Evolutionary conservation across 1,140 invertebrate genomes (phyloP), one percentile per base, ranked within the genome.

Genomic region (Mamestra configurata): DNA sequence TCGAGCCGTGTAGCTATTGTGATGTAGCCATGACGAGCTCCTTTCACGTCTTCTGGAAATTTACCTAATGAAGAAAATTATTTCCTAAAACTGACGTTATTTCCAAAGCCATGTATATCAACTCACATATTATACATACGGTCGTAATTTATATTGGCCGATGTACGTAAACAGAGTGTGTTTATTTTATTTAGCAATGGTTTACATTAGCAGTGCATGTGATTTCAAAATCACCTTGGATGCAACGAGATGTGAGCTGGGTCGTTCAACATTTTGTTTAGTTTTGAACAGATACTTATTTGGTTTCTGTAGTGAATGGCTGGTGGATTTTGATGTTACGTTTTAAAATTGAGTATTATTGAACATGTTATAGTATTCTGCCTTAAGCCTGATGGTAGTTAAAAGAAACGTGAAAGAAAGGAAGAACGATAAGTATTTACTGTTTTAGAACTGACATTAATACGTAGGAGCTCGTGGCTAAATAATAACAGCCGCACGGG

Each of bases 151-250:
- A 66, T 66, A 77, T 66, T 77, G 59, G 75, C 24, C 37, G 75
- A 64, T 61, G 68, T 43, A 75, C 79, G 81, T 84, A 84, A 84
- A 84, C 73, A 78, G 27, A 31, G 31, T 55, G 11, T 84, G 83
- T 84, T 84, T 84, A 82, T 84, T 84, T 84, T 82, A 72, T 84
- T 82, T 79, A 79, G 70, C 79, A 53, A 73, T 79, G 53, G 81
- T 81, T 81, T 85, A 85, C 80, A 55, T 82, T 84, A 79, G 73
- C 64, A 24, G 70, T 79, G 83, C 84, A 82, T 83, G 79, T 79
- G 84, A 85, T 83, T 85, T 79, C 73, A 77, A 85, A 83, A 85
- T 83, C 81, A 85, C 84, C 81, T 84, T 81, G 83, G 35, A 76
- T 81, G 83, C 68, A 53, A 31, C 49, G 46, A 72, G 49, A 72